These are phyloP conservation scores for Riparia riparia DNA, from an alignment of 2,113 vertebrate species.

Conservation along the genomic window DNA sequence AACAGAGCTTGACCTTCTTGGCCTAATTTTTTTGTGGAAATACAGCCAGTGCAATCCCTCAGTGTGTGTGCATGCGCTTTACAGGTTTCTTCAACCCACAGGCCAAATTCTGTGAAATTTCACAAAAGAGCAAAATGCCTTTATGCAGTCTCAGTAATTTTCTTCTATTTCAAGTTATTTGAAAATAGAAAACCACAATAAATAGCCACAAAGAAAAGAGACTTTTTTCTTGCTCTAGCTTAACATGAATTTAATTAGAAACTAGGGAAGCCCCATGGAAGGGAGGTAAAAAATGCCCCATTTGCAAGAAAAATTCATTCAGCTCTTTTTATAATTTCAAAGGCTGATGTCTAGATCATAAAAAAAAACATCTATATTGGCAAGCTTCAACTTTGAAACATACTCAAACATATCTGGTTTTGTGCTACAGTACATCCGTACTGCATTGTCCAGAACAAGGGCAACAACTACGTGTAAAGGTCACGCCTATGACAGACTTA, in stretches of 20 bases:
- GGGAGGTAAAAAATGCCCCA: not conserved
- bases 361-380: not conserved
- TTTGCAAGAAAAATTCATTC: not conserved
- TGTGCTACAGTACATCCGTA: accelerated
- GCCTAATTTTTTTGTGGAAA: not conserved
- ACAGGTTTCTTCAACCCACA: not conserved
- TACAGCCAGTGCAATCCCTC: not conserved
- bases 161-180: not conserved
- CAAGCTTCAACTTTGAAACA: not conserved
- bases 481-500: not conserved
- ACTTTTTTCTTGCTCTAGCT: not conserved
- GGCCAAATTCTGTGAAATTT: not conserved
- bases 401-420: not conserved
- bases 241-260: not conserved
- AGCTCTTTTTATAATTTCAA: not conserved
- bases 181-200: not conserved
- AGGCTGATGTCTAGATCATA: not conserved
- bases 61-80: accelerated
- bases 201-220: not conserved
- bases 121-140: not conserved
- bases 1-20: not conserved
- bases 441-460: not conserved
- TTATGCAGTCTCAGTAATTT: not conserved
- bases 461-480: not conserved
- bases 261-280: not conserved